These are phyloP conservation scores for Drosophila villosipedis DNA, from an alignment of 2,888 invertebrate species.

Conservation along the genomic window DNA sequence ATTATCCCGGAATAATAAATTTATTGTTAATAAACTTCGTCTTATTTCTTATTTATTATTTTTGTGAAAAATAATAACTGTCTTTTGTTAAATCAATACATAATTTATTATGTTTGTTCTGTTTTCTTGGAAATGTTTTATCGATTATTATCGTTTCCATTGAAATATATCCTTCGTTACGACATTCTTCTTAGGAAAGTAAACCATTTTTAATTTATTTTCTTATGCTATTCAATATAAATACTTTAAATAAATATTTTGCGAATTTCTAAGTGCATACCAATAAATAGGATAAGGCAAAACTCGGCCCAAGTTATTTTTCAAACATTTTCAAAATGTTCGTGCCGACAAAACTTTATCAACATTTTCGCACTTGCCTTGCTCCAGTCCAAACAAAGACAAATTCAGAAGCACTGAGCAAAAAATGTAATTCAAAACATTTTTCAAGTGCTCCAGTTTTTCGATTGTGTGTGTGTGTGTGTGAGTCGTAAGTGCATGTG, in stretches of 20 bases:
- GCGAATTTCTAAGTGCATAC: slow-evolving; percentile 8
- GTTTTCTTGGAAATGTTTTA: not conserved
- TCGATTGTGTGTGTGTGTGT: slow-evolving; percentile 16
- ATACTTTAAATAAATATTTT: not conserved
- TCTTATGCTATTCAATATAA: not conserved
- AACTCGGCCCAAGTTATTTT: slow-evolving; percentile 16
- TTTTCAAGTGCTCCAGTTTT: slow-evolving; percentile 76
- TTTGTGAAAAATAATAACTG: not conserved
- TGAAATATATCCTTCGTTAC: not conserved
- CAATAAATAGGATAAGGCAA: slow-evolving; percentile 11
- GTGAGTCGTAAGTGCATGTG: slow-evolving; percentile 34
- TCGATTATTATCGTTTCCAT: not conserved
- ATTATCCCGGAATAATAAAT: not conserved
- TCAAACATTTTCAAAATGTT: slow-evolving; percentile 35
- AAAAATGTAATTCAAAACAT: slow-evolving; percentile 74
- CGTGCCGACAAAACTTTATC: slow-evolving; percentile 52
- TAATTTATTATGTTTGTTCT: not conserved
- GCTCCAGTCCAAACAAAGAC: slow-evolving; percentile 50
- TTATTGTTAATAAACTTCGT: not conserved
- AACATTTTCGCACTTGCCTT: slow-evolving; percentile 71
- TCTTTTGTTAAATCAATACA: not conserved
- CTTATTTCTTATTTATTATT: not conserved
- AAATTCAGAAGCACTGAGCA: slow-evolving; percentile 39
- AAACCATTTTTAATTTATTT: not conserved
- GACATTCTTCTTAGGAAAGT: too few species aligned